Base-by-base conservation (phyloP, 2,888 invertebrate species). In the Drosophila glabriapex region DNA sequence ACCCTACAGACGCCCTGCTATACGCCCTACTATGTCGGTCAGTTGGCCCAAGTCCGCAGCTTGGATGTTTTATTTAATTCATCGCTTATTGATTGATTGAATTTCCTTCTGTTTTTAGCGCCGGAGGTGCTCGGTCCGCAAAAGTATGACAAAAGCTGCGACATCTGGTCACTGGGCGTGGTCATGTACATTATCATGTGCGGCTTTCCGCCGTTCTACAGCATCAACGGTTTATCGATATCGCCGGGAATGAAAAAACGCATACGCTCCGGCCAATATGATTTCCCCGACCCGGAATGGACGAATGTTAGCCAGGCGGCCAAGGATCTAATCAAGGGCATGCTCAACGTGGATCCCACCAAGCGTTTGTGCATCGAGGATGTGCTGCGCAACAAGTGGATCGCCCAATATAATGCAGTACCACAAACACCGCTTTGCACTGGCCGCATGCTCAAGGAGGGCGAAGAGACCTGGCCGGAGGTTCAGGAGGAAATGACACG, bases 401-500 rank as follows among this genome's bases (percentile, higher is more conserved):
- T 98, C 90, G 95, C 97, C 73, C 93, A 94, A 80, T 97, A 96
- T 94, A 96, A 97, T 0, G 96, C 96, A 79, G 99, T 99, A 9
- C 99, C 99, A 0, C 97, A 97, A 91, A 99, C 99, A 1, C 99
- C 99, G 0, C 94, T 99, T 16, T 97, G 97, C 94, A 99, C 99
- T 0, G 96, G 97, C 69, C 95, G 97, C 64, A 96, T 99, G 89
- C 94, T 99, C 29, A 96, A 97, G 37, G 99, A 99, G 93, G 97
- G 97, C 59, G 97, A 97, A 80, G 98, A 98, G 82, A 96, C 97
- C 66, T 99, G 99, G 99, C 97, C 97, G 1, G 99, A 99, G 91
- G 98, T 99, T 7, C 99, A 99, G 94, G 99, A 99, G 93, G 99
- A 99, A 94, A 99, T 99, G 99, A 99, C 98, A 2, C 96, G 98